A percentile compares a stretch with the other conserved stretches of the same genome.
These are phyloP conservation scores for Adineta ricciae DNA, from an alignment of 2,888 invertebrate species.

Conservation along the genomic window DNA sequence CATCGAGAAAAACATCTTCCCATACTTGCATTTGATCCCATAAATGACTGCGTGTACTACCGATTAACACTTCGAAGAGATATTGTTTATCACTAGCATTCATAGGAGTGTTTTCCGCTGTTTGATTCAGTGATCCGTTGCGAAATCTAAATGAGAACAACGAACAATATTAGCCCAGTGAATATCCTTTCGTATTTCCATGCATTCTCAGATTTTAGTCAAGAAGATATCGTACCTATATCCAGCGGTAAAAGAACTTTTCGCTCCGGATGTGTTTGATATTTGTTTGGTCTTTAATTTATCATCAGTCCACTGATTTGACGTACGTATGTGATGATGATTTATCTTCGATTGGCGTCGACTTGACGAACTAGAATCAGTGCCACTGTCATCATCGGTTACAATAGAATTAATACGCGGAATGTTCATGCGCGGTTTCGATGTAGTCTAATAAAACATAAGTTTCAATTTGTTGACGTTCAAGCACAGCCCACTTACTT, in stretches of 20 bases:
- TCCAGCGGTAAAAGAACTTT: constrained; percentile 30
- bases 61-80: constrained; percentile 32
- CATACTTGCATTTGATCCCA: constrained; percentile 74
- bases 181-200: too few species aligned
- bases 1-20: constrained; percentile 97
- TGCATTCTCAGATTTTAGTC: too few species aligned
- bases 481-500: neutral
- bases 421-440: neutral
- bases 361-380: neutral
- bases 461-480: neutral
- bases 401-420: neutral
- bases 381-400: neutral
- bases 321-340: constrained; percentile 17
- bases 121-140: neutral
- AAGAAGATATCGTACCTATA: constrained; percentile 16
- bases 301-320: constrained; percentile 20
- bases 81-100: neutral
- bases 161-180: too few species aligned
- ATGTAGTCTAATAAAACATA: neutral
- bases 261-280: neutral
- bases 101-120: neutral
- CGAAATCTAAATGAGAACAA: neutral
- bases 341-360: neutral
- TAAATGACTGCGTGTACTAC: constrained; percentile 32
- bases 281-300: neutral